Evolutionary conservation across 2,113 vertebrate species (phyloP), one percentile per base, ranked within the genome.

Genomic region (Brachypteracias leptosomus): DNA sequence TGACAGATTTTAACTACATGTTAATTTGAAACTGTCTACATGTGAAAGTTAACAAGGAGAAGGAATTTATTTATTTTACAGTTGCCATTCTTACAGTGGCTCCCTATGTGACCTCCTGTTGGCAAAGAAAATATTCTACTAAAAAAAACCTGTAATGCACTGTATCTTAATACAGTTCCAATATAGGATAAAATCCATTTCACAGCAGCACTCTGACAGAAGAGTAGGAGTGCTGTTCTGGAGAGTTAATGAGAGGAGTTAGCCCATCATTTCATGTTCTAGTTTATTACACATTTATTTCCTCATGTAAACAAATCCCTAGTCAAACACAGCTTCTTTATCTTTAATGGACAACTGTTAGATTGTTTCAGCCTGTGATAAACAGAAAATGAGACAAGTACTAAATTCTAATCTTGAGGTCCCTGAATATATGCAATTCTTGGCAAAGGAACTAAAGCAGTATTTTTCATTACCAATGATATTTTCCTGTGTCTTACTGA

Each of bases 1-100:
- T 95, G 93, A 85, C 78, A 88, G 16, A 73, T 93, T 88, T 89
- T 94, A 89, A 85, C 74, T 78, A 38, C 13, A 11, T 49, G 22
- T 70, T 80, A 26, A 82, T 88, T 91, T 91, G 68, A 74, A 90
- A 86, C 47, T 2, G 7, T 90, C 76, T 67, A 67, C 16, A 58
- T 66, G 46, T 73, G 35, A 35, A 93, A 90, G 24, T 71, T 90
- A 90, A 89, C 86, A 63, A 93, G 74, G 52, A 91, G 36, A 73
- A 77, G 22, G 22, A 86, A 90, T 92, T 79, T 65, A 59, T 85
- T 93, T 85, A 85, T 73, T 79, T 85, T 80, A 72, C 9, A 61
- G 11, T 61, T 90, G 58, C 21, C 44, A 24, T 71, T 83, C 36
- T 79, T 80, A 36, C 8, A 66, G 54, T 47, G 25, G 4, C 5